Base-by-base conservation (phyloP, 64 coral and sea anemone genomes). In the Montipora efflorescens region DNA sequence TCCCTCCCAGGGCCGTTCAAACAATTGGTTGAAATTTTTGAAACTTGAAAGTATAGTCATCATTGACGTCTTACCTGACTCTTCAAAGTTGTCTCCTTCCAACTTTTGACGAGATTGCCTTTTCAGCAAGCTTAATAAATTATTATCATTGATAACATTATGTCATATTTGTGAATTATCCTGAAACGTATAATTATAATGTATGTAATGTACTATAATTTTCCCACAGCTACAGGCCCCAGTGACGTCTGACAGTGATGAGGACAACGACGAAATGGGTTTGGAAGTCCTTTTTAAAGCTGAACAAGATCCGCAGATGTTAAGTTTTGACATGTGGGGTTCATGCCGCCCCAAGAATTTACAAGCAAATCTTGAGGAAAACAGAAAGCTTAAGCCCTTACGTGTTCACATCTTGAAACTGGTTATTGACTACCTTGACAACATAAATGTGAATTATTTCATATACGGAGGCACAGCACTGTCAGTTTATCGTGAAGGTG, bases 281-380 rank as follows among this genome's bases (percentile, higher is more conserved):
- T 43, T 86, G 3, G 82, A 72, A 1, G 7, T 1, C 8, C 45
- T 86, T 21, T 86, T 51, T 7, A 66, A 72, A 86, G 82, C 8
- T 71, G 82, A 86, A 43, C 14, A 71, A 71, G 46, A 67, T 2
- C 36, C 82, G 4, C 48, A 48, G 19, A 18, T 16, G 18, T 18
- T 86, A 18, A 72, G 82, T 86, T 71, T 86, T 86, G 66, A 86
- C 18, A 86, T 86, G 82, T 86, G 62, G 82, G 64, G 82, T 1
- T n/a, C 18, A 3, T 86, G 82, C 44, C 66, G 66, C 18, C 64
- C 66, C 3, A 45, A 51, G 21, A 86, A 86, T 43, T 86, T 70
- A 5, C 82, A 50, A 72, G 3, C 3, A 50, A 86, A 51, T 18
- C 66, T 86, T 16, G 2, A 72, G 21, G 82, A 86, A 50, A 86